phyloP scores from a whole-genome alignment of 2,797 vertebrate species.

The Notolabrus celidotus region DNA sequence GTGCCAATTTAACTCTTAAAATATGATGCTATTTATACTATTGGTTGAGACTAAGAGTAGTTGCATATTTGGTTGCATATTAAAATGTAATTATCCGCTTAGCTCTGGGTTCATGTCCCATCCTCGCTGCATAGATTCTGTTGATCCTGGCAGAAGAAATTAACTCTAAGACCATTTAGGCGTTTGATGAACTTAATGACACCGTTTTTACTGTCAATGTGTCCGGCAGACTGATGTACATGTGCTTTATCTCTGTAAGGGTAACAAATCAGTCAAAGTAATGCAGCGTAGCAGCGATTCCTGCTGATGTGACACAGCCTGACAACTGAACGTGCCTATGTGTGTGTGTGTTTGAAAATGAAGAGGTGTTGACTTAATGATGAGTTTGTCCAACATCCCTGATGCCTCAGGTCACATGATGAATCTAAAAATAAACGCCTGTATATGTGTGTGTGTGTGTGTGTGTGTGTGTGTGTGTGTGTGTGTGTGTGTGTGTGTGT shows the following conservation, averaged over 20 bases:
- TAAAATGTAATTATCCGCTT: too few species aligned
- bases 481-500: conserved; percentile 42
- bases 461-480: conserved; percentile 33
- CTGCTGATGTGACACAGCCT: conserved; percentile 10
- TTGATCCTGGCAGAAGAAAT: not conserved
- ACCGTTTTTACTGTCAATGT: conserved; percentile 7
- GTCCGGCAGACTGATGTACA: conserved; percentile 1
- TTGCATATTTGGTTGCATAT: too few species aligned
- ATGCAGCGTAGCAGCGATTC: not conserved
- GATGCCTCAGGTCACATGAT: conserved; percentile 12
- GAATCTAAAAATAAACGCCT: conserved; percentile 10
- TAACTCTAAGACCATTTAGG: not conserved
- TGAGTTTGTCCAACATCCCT: conserved; percentile 35
- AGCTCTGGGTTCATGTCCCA: too few species aligned
- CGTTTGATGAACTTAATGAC: not conserved
- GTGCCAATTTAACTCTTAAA: conserved; percentile 5
- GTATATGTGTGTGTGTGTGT: conserved; percentile 41
- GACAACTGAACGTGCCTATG: conserved; percentile 22
- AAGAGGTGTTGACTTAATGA: conserved; percentile 41
- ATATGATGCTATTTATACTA: not conserved
- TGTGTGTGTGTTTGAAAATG: conserved; percentile 12
- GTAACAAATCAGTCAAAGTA: conserved; percentile 1
- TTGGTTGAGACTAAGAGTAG: too few species aligned
- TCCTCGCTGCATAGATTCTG: conserved; percentile 10
- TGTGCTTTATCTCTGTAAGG: not conserved